phyloP scores from a whole-genome alignment of 2,888 invertebrate genomes.

The Digitonthophagus gazella region DNA sequence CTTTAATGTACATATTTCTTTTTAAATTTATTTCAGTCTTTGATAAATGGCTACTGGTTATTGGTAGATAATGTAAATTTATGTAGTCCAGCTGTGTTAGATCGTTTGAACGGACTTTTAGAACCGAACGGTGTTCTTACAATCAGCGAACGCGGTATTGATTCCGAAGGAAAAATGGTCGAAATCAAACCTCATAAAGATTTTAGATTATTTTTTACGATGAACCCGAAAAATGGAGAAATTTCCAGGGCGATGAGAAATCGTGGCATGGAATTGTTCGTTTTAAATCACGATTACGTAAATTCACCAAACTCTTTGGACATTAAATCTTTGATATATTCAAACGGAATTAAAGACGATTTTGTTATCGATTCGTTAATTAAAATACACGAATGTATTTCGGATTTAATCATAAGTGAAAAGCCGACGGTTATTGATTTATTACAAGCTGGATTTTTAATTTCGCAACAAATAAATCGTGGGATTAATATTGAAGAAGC shows the following conservation, averaged over 20 bases:
- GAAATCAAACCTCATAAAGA: conserved; percentile 81
- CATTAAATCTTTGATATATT: conserved; percentile 54
- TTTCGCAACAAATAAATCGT: conserved; percentile 62
- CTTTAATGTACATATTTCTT: too few species aligned
- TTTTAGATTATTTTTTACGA: conserved; percentile 91
- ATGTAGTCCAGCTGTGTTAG: conserved; percentile 94
- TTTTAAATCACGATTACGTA: conserved; percentile 45
- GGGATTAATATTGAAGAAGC: conserved; percentile 60
- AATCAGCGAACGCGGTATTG: conserved; percentile 88
- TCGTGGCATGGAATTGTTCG: conserved; percentile 88
- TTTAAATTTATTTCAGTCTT: conserved; percentile 55
- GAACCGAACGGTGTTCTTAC: conserved; percentile 89
- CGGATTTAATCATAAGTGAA: conserved; percentile 55
- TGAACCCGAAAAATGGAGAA: conserved; percentile 94
- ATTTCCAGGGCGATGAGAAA: conserved; percentile 99
- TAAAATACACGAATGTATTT: conserved; percentile 52
- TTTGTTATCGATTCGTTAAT: conserved; percentile 46
- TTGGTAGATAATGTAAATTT: conserved; percentile 91
- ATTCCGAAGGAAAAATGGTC: conserved; percentile 65
- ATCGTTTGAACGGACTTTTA: conserved; percentile 91
- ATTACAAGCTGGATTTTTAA: conserved; percentile 63
- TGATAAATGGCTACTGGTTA: conserved; percentile 80
- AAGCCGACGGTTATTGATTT: conserved; percentile 64
- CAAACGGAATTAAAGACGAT: conserved; percentile 48
- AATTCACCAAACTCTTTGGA: conserved; percentile 46